Evolutionary conservation across 2,113 vertebrate genomes (phyloP).

Genomic region (Pycnonotus jocosus): DNA sequence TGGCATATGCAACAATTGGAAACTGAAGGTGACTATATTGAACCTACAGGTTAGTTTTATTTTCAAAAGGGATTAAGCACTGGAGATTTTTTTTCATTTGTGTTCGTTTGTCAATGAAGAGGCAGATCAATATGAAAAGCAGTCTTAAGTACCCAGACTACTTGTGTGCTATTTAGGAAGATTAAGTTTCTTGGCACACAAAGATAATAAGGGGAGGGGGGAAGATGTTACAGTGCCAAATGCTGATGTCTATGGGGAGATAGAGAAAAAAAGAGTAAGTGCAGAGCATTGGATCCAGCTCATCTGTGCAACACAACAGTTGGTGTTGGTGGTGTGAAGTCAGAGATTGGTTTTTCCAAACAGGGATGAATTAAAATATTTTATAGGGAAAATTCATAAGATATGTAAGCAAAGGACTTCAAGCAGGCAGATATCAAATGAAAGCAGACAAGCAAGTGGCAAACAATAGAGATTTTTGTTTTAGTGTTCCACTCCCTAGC

Average conservation of each 20-base stretch:
- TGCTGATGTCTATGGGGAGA: neutral
- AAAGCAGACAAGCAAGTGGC: neutral
- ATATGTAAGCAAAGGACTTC: neutral
- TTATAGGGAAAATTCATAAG: neutral
- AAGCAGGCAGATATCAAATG: neutral
- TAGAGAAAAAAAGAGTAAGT: neutral
- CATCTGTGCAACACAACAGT: neutral
- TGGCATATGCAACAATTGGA: neutral
- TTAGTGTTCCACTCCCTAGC: neutral
- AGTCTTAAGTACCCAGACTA: neutral
- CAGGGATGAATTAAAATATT: neutral
- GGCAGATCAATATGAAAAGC: neutral
- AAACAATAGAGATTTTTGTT: neutral
- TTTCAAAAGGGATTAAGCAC: neutral
- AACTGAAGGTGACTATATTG: neutral
- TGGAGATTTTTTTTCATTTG: neutral
- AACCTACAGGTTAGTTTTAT: neutral
- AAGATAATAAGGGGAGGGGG: neutral
- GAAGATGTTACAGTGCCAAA: neutral
- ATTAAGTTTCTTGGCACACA: neutral
- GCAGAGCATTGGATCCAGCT: neutral
- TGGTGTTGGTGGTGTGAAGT: fast-evolving
- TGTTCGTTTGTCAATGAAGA: neutral
- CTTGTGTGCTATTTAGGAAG: neutral
- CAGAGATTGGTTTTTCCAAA: neutral